Base-by-base conservation (phyloP, 2,888 invertebrate species). In the Parnassius mnemosyne region DNA sequence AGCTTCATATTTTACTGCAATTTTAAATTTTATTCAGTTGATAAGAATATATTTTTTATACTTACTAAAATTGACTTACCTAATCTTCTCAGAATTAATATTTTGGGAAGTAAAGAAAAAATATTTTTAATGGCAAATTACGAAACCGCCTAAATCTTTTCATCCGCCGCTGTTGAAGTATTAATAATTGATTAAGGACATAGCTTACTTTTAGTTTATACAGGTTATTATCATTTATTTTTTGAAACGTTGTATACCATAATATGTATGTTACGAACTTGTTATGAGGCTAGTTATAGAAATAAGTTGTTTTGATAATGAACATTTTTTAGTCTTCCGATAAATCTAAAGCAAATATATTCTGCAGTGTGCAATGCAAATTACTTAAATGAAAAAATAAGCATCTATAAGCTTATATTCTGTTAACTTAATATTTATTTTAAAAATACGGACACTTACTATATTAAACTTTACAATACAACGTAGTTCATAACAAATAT, bases 291-390 rank as follows among this genome's bases (percentile, higher is more conserved):
- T 51, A 51, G 25, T 13, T 20, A 44, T 11, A 51, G 11, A 16
- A 51, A 41, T 43, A 53, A 25, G 53, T 63, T 58, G 54, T 63
- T 62, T 44, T 54, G 44, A 25, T 54, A 58, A 63, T 58, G 57
- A 41, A 58, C 41, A 34, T 34, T 34, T 34, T 34, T 34, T 34
- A 34, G 34, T 34, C 34, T 34, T 34, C 34, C 34, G 34, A 5
- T 34, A 34, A 34, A 34, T 34, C 34, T 34, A 34, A 34, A 34
- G 34, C 7, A 1, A 34, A 34, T 34, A 34, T 34, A 34, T 3
- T 25, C 3, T 25, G 25, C 25, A 25, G 1, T 34, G 34, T 34
- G 34, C 34, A 34, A 7, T 34, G 34, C 7, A 34, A 34, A 7
- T 5, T 7, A 34, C 7, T 34, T 34, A 34, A 7, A 34, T 34